phyloP scores from a whole-genome alignment of 2,888 invertebrate species.

The Drosophila prostipennis region DNA sequence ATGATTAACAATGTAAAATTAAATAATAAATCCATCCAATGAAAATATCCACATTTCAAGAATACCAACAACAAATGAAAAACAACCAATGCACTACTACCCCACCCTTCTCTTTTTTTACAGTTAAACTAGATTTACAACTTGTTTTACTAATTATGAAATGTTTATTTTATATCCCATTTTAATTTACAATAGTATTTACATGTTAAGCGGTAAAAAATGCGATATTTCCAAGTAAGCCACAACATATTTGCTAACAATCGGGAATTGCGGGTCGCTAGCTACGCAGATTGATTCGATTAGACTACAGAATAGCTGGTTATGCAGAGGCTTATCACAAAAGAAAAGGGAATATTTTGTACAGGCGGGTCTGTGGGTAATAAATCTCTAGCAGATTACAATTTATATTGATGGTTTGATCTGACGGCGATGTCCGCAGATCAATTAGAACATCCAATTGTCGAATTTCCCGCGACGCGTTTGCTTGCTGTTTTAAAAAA shows the following conservation, averaged over 20 bases:
- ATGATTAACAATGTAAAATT: too few relatives aligned
- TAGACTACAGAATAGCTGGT: constrained; percentile 38
- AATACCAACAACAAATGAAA: background rate
- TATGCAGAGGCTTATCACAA: constrained; percentile 63
- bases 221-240: constrained; percentile 50
- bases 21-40: too few relatives aligned
- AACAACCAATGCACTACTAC: background rate
- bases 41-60: background rate
- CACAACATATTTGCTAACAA: constrained; percentile 69
- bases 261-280: constrained; percentile 41
- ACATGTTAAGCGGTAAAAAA: constrained; percentile 59
- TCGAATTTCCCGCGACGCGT: constrained; percentile 81
- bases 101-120: background rate
- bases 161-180: constrained; percentile 68
- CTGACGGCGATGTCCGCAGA: constrained; percentile 8
- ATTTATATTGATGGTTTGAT: constrained; percentile 7
- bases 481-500: constrained; percentile 71
- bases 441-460: constrained; percentile 82
- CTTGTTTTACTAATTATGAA: constrained; percentile 19
- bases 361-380: constrained; percentile 42
- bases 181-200: constrained; percentile 65
- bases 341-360: constrained; percentile 53
- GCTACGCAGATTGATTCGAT: constrained; percentile 42
- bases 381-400: constrained; percentile 27
- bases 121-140: background rate